Evolutionary conservation across 2,797 vertebrate species (phyloP).

Genomic region (Acanthurus lineatus): DNA sequence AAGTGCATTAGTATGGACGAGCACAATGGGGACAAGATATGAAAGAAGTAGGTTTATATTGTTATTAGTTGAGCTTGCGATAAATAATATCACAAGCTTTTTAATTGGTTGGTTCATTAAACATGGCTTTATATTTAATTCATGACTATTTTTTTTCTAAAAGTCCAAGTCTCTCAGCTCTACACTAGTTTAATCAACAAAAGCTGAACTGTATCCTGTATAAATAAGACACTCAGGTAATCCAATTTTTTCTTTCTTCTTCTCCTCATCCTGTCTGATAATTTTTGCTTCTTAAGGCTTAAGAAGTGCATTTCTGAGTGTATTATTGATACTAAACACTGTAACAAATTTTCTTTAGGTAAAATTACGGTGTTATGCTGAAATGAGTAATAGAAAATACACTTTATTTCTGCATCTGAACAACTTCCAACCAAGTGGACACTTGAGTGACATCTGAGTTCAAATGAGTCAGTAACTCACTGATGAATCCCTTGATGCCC

Average conservation of each 20-base stretch:
- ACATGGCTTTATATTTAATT: neutral
- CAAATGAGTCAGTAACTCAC: conserved; percentile 84
- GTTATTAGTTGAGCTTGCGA: neutral
- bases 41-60: neutral
- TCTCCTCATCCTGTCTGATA: neutral
- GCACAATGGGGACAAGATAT: too few relatives aligned
- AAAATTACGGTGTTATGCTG: neutral
- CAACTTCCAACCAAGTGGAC: neutral
- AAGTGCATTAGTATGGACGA: neutral
- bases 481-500: conserved; percentile 99
- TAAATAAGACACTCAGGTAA: neutral
- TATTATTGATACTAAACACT: neutral
- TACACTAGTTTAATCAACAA: neutral
- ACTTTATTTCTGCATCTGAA: neutral
- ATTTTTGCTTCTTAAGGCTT: too few relatives aligned
- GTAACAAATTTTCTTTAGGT: neutral
- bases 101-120: neutral
- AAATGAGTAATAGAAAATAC: neutral
- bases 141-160: neutral
- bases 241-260: neutral
- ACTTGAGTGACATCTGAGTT: neutral
- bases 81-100: neutral
- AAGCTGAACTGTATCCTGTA: too few relatives aligned
- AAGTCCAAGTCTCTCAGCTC: neutral
- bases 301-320: neutral